Conservation (phyloP, 53 echinoderm and acorn worm species). For the Crossaster papposus region DNA sequence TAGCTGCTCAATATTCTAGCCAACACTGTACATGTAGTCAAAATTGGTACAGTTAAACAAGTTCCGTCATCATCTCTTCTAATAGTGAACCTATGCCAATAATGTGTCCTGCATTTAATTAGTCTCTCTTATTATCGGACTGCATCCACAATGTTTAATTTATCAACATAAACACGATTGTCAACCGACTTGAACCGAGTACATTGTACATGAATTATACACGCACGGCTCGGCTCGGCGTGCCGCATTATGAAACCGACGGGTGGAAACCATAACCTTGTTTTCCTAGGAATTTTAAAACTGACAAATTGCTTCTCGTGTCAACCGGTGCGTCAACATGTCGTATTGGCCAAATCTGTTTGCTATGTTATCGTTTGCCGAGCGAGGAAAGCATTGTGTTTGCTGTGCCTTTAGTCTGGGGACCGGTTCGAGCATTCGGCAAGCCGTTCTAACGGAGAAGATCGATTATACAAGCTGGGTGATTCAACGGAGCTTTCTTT, state of each 20-base stretch:
- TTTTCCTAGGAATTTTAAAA: background rate
- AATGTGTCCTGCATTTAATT: background rate
- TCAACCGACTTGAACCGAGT: too few relatives aligned
- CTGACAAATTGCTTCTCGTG: conserved; percentile 31
- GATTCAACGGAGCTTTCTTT: conserved; percentile 17
- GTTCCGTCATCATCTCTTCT: too few relatives aligned
- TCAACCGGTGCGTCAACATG: conserved; percentile 1
- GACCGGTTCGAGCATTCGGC: background rate
- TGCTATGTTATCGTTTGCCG: conserved; percentile 42
- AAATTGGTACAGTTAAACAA: background rate
- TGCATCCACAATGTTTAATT: conserved; percentile 6
- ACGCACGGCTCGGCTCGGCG: background rate
- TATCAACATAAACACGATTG: conserved; percentile 12
- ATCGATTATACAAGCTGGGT: background rate
- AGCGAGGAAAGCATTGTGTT: conserved; percentile 27
- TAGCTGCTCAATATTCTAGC: too few relatives aligned
- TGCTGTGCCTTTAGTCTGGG: background rate
- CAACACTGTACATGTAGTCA: background rate
- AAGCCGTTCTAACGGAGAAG: background rate
- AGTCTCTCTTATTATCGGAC: too few relatives aligned
- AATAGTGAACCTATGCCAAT: too few relatives aligned
- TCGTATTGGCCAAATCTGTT: conserved; percentile 37
- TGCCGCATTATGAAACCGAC: background rate
- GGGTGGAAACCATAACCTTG: background rate
- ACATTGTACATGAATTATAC: background rate